phyloP scores from a whole-genome alignment of 2,797 vertebrate genomes.

The Craterocephalus amniculus region DNA sequence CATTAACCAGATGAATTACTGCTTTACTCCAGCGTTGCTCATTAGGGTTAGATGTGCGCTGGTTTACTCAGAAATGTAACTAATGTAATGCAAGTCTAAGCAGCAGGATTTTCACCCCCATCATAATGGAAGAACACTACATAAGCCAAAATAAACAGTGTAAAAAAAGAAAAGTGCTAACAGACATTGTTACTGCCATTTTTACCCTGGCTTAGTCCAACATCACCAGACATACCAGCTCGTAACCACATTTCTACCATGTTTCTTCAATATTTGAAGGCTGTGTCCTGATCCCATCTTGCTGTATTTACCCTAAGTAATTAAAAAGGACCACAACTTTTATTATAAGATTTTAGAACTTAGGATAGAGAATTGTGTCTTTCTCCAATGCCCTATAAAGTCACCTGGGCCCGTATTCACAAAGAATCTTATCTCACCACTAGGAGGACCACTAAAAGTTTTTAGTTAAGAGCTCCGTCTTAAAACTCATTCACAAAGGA shows the following conservation, averaged over 20 bases:
- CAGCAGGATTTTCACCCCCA: background rate
- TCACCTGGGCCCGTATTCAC: no score
- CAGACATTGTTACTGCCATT: no score
- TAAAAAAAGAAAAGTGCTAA: no score
- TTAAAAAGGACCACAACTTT: background rate
- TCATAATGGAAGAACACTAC: background rate
- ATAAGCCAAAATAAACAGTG: background rate
- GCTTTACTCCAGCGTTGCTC: no score
- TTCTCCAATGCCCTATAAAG: no score
- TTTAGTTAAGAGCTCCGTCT: no score
- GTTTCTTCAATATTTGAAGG: background rate
- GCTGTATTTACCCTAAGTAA: background rate
- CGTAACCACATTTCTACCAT: background rate
- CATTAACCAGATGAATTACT: constrained; percentile 8
- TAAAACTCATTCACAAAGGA: no score
- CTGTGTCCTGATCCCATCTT: background rate
- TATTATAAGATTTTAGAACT: background rate
- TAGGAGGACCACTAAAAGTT: no score
- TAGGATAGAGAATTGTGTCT: no score
- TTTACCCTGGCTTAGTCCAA: no score
- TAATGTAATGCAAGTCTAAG: background rate
- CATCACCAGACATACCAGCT: no score
- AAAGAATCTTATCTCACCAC: no score
- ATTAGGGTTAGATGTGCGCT: background rate
- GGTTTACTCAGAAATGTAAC: background rate